These are phyloP conservation scores for Drosophila subquinaria DNA, from an alignment of 2,888 invertebrate genomes.

Conservation along the genomic window DNA sequence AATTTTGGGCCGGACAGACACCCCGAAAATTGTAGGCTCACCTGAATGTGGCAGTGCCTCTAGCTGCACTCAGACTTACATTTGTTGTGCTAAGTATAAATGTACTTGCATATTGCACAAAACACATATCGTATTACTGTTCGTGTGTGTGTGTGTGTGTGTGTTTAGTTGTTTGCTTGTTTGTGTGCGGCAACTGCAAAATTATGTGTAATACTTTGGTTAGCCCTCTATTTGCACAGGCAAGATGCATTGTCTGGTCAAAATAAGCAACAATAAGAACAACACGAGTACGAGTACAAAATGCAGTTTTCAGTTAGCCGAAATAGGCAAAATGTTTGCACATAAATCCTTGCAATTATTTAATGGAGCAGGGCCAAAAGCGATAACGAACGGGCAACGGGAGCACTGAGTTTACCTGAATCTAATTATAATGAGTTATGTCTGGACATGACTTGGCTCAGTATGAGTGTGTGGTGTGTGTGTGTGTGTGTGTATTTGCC, in stretches of 20 bases:
- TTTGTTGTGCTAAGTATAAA: conserved; percentile 58
- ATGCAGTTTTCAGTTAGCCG: conserved; percentile 43
- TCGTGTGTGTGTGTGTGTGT: conserved; percentile 1
- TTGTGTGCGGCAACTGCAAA: conserved; percentile 54
- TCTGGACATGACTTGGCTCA: conserved; percentile 48
- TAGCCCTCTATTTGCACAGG: conserved; percentile 59
- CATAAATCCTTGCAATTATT: conserved; percentile 78
- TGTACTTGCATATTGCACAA: conserved; percentile 67
- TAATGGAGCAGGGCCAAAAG: conserved; percentile 64
- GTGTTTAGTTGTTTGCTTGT: conserved; percentile 33
- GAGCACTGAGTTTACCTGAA: conserved; percentile 35
- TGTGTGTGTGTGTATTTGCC: conserved; percentile 29
- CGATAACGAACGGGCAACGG: conserved; percentile 61
- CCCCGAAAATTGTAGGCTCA: not conserved
- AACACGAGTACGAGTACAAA: conserved; percentile 22
- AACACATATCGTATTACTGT: conserved; percentile 27
- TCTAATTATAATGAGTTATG: conserved; percentile 80
- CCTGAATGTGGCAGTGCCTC: conserved; percentile 23
- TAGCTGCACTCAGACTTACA: conserved; percentile 45
- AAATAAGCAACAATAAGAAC: conserved; percentile 31
- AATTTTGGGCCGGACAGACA: not conserved
- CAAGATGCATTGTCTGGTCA: conserved; percentile 67
- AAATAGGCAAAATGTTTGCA: conserved; percentile 66
- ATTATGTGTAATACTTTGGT: conserved; percentile 77
- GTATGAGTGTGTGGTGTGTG: conserved; percentile 14